A percentile compares a stretch with the other conserved stretches of the same genome.
Conservation (phyloP, 1,140 invertebrate genomes). For the Hesperophylax magnus region DNA sequence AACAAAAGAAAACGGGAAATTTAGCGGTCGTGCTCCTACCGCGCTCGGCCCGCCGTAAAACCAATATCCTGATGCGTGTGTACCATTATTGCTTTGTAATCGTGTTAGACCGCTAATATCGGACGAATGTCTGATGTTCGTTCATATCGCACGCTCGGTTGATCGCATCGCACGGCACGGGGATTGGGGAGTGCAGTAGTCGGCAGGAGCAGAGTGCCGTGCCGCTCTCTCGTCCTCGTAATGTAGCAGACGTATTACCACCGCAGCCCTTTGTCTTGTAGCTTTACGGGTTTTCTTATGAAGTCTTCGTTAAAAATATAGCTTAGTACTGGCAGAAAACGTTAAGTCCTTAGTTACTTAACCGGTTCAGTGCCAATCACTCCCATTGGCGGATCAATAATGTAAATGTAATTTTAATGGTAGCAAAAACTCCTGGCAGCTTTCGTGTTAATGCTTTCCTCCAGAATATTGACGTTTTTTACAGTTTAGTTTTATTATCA, state of each 20-base stretch:
- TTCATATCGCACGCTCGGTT: constrained; percentile 33
- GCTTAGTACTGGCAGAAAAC: background rate
- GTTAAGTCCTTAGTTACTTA: too few relatives aligned
- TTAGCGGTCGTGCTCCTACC: too few relatives aligned
- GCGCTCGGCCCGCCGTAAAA: background rate
- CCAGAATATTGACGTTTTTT: too few relatives aligned
- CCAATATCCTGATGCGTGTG: constrained; percentile 31
- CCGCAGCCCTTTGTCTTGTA: background rate
- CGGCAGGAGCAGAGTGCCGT: background rate
- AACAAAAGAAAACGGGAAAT: too few relatives aligned
- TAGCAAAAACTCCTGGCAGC: too few relatives aligned
- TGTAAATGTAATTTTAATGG: too few relatives aligned
- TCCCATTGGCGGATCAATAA: too few relatives aligned
- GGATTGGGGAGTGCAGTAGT: too few relatives aligned
- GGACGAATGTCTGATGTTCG: constrained; percentile 5
- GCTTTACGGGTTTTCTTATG: background rate
- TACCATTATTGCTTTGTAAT: constrained; percentile 28
- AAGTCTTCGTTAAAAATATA: too few relatives aligned
- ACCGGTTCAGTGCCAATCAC: too few relatives aligned
- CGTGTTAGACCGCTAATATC: constrained; percentile 25
- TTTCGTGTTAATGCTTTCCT: too few relatives aligned
- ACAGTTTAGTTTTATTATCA: too few relatives aligned
- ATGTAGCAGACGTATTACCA: background rate
- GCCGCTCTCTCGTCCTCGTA: background rate
- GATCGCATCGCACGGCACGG: background rate